phyloP scores from a whole-genome alignment of 2,888 invertebrate genomes.

The Drosophila pseudotalamancana region DNA sequence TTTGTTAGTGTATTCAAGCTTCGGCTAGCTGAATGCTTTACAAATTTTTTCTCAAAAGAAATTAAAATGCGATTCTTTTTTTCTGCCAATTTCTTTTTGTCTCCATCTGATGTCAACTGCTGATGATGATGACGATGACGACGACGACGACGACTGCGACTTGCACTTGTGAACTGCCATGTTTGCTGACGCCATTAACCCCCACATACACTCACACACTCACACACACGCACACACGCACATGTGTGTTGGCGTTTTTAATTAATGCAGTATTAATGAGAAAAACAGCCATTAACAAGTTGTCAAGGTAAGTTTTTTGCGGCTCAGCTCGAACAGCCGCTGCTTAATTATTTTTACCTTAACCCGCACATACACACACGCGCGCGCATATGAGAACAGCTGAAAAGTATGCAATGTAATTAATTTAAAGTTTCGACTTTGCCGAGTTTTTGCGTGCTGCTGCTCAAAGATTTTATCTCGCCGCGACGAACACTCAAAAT shows the following conservation, averaged over 20 bases:
- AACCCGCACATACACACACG: conserved; percentile 10
- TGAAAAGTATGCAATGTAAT: conserved; percentile 50
- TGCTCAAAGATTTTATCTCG: conserved; percentile 56
- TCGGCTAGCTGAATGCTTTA: not conserved
- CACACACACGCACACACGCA: conserved; percentile 3
- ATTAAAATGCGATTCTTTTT: conserved; percentile 45
- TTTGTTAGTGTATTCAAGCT: conserved; percentile 7
- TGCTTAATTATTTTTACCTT: conserved; percentile 69
- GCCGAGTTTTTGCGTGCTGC: conserved; percentile 45
- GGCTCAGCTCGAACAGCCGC: conserved; percentile 29
- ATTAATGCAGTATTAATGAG: conserved; percentile 84
- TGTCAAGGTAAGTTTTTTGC: conserved; percentile 83
- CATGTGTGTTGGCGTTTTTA: conserved; percentile 62
- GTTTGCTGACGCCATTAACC: conserved; percentile 60
- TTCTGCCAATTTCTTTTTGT: conserved; percentile 19
- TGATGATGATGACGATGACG: conserved; percentile 23
- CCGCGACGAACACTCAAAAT: conserved; percentile 55
- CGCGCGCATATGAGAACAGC: conserved; percentile 16
- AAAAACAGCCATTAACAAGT: conserved; percentile 85
- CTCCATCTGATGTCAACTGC: conserved; percentile 13
- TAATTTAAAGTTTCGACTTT: conserved; percentile 69
- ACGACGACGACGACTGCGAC: conserved; percentile 40
- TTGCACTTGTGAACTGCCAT: conserved; percentile 69
- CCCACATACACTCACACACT: conserved; percentile 20
- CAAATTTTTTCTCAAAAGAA: conserved; percentile 16